These are phyloP conservation scores for Daboia siamensis DNA, from an alignment of 2,113 vertebrate genomes.

Conservation along the genomic window DNA sequence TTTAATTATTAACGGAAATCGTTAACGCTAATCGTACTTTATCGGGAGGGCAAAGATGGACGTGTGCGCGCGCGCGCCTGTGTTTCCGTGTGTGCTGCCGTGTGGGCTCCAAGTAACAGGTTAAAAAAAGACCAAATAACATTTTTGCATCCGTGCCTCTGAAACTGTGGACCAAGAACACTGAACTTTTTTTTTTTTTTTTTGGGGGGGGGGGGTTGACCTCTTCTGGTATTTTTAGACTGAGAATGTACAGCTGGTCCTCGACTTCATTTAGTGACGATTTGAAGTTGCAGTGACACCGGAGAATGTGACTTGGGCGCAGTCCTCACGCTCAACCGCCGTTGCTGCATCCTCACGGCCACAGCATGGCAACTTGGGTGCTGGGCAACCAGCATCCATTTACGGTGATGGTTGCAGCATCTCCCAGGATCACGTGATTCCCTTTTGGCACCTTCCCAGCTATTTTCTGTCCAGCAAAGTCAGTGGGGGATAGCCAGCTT, in stretches of 20 bases:
- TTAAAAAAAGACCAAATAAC: background rate
- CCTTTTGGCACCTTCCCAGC: background rate
- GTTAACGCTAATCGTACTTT: background rate
- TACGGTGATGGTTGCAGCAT: background rate
- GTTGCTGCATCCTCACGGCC: no score
- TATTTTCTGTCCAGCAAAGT: no score
- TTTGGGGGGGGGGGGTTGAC: no score
- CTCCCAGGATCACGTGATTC: background rate
- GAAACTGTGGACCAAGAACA: background rate
- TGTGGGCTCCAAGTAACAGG: background rate
- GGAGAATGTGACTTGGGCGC: background rate
- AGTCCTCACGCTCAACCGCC: background rate
- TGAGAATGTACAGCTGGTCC: background rate
- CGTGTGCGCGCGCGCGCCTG: no score
- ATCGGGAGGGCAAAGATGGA: background rate
- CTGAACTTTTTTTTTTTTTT: background rate
- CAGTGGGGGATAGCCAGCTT: background rate
- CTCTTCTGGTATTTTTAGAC: background rate
- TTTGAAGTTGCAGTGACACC: background rate
- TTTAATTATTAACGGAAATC: constrained; percentile 20
- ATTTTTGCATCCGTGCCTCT: background rate
- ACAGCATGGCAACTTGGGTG: no score
- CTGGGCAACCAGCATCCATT: background rate
- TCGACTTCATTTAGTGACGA: background rate
- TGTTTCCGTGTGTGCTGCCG: no score